phyloP scores from a whole-genome alignment of 2,888 invertebrate genomes.

The Microchrysa polita region DNA sequence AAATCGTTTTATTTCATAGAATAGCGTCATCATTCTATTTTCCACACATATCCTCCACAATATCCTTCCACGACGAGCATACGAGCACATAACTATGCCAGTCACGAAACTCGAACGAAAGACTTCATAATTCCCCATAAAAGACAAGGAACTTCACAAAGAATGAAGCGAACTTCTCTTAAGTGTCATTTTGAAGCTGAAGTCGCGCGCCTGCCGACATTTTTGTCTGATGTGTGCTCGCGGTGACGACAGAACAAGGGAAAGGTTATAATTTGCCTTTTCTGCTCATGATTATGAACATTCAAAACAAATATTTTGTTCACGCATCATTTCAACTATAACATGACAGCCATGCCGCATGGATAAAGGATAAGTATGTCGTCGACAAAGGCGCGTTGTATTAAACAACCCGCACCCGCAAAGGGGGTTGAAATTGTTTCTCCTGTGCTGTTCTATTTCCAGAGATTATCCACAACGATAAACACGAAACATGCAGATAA shows the following conservation, averaged over 20 bases:
- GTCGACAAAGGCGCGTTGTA: background rate
- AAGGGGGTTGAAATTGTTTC: background rate
- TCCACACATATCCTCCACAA: too few relatives aligned
- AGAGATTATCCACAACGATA: too few relatives aligned
- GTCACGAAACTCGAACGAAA: background rate
- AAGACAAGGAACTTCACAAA: background rate
- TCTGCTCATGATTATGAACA: background rate
- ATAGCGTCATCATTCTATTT: too few relatives aligned
- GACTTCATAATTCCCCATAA: background rate
- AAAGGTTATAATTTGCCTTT: background rate
- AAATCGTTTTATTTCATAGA: too few relatives aligned
- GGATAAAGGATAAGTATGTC: background rate
- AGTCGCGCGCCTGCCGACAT: background rate
- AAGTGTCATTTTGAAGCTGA: background rate
- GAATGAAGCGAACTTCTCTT: background rate
- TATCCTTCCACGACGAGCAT: too few relatives aligned
- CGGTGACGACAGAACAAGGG: background rate
- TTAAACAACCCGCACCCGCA: background rate
- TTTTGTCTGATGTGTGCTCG: background rate
- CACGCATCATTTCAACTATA: slow-evolving; percentile 4
- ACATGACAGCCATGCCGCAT: background rate
- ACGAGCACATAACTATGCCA: background rate
- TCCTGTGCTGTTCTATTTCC: too few relatives aligned
- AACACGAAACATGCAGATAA: too few relatives aligned
- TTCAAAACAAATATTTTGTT: slow-evolving; percentile 6